Conservation (phyloP, 2,888 invertebrate genomes). For the Trissolcus japonicus region DNA sequence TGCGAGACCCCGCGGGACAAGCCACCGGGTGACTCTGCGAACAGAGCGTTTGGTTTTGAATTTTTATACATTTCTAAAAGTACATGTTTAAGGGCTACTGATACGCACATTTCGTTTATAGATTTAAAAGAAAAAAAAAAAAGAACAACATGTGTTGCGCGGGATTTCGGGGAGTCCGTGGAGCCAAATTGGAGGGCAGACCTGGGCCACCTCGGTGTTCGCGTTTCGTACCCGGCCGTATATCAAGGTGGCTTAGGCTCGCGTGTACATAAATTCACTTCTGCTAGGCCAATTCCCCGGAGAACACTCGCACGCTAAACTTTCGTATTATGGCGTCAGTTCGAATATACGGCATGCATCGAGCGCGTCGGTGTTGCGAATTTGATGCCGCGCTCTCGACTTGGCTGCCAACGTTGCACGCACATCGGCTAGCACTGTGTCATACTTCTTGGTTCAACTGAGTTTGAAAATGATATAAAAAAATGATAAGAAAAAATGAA, state of each 20-base stretch:
- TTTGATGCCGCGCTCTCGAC: constrained; percentile 38
- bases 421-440: constrained; percentile 69
- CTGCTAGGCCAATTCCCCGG: constrained; percentile 53
- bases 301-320: constrained; percentile 67
- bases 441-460: constrained; percentile 69
- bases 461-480: constrained; percentile 67
- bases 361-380: constrained; percentile 42
- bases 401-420: constrained; percentile 59
- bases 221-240: constrained; percentile 32
- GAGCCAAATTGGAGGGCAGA: constrained; percentile 14
- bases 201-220: constrained; percentile 23
- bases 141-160: constrained; percentile 7
- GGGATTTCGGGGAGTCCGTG: constrained; percentile 16
- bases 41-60: constrained; percentile 34
- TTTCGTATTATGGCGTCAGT: constrained; percentile 61
- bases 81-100: constrained; percentile 37
- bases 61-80: constrained; percentile 54
- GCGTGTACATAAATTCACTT: constrained; percentile 50
- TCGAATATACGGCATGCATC: constrained; percentile 54
- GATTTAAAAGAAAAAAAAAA: constrained; percentile 1
- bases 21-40: constrained; percentile 23
- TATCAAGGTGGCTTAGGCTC: constrained; percentile 34
- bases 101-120: constrained; percentile 46
- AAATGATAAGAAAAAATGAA: constrained; percentile 2
- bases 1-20: constrained; percentile 8